These are phyloP conservation scores for Pinctada fucata DNA, from an alignment of 2,888 invertebrate species.

Conservation along the genomic window DNA sequence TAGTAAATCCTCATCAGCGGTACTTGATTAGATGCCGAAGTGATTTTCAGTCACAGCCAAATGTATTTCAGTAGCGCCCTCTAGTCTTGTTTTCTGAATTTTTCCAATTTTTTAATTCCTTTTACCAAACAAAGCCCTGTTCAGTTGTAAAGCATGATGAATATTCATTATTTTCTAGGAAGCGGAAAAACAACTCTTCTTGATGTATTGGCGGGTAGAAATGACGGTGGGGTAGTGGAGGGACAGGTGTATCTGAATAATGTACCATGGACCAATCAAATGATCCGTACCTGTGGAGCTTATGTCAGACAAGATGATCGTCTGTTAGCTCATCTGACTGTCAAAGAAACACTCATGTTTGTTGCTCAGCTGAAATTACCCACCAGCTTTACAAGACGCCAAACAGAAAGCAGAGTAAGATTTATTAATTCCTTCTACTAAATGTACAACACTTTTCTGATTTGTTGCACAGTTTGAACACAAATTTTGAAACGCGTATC, in stretches of 20 bases:
- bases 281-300: constrained; percentile 81
- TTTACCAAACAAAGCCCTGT: too few species aligned
- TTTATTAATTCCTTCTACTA: neutral
- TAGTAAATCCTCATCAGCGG: too few species aligned
- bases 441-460: neutral
- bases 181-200: constrained; percentile 96
- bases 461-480: too few species aligned
- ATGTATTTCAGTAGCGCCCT: too few species aligned
- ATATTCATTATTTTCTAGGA: constrained; percentile 79
- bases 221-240: constrained; percentile 85
- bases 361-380: constrained; percentile 77
- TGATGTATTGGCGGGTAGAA: constrained; percentile 87
- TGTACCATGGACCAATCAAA: constrained; percentile 82
- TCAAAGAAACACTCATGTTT: constrained; percentile 83
- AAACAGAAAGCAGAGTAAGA: constrained; percentile 89
- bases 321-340: constrained; percentile 89
- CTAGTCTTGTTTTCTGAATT: too few species aligned
- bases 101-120: too few species aligned
- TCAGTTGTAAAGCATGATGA: too few species aligned
- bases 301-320: constrained; percentile 92
- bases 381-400: constrained; percentile 80
- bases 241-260: constrained; percentile 94
- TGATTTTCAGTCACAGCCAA: too few species aligned
- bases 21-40: too few species aligned
- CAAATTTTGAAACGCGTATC: too few species aligned